phyloP scores from a whole-genome alignment of 2,888 invertebrate genomes.

The Phasia obesa region DNA sequence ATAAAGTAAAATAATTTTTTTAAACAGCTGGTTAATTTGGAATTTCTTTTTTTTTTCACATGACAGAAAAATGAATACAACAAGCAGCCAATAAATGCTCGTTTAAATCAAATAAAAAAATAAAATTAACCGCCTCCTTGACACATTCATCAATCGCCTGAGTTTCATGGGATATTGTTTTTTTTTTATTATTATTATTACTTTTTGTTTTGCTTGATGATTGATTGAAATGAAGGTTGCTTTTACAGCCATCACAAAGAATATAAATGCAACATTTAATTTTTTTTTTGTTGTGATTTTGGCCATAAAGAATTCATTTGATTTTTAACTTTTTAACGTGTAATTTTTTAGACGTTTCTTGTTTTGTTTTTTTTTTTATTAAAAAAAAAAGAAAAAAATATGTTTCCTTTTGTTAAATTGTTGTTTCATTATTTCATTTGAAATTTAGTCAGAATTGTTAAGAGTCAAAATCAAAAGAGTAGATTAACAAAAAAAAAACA shows the following conservation, averaged over 20 bases:
- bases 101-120: slow-evolving; percentile 47
- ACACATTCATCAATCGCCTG: slow-evolving; percentile 46
- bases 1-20: not conserved
- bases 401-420: slow-evolving; percentile 23
- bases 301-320: slow-evolving; percentile 22
- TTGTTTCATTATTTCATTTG: slow-evolving; percentile 30
- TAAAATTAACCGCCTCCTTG: slow-evolving; percentile 50
- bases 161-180: slow-evolving; percentile 27
- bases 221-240: slow-evolving; percentile 53
- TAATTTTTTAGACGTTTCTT: not conserved
- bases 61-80: no score
- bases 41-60: not conserved
- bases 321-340: slow-evolving; percentile 13
- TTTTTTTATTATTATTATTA: not conserved
- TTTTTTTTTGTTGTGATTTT: slow-evolving; percentile 11
- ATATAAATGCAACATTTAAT: slow-evolving; percentile 48
- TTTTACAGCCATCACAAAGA: slow-evolving; percentile 37
- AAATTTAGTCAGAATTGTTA: slow-evolving; percentile 32
- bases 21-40: no score
- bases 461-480: slow-evolving; percentile 9
- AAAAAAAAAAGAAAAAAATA: not conserved
- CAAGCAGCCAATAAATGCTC: slow-evolving; percentile 28
- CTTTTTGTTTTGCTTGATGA: slow-evolving; percentile 31
- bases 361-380: not conserved
- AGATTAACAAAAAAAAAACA: not conserved